A percentile compares a stretch with the other conserved stretches of the same genome.
phyloP scores from a whole-genome alignment of 2,797 vertebrate species.

The Galago senegalensis region DNA sequence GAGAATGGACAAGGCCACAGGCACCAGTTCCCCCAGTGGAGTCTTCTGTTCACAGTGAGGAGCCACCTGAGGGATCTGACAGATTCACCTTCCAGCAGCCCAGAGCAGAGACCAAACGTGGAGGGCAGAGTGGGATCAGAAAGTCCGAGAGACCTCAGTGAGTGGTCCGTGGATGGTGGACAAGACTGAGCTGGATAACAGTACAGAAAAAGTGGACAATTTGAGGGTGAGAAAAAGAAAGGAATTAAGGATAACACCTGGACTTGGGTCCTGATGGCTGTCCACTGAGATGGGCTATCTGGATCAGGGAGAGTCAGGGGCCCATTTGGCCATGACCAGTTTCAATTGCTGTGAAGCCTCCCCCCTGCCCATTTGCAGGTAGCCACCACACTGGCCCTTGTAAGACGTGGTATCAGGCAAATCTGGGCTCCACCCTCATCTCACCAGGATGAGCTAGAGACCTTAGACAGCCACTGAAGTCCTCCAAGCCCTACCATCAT shows the following conservation, averaged over 20 bases:
- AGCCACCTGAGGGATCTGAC: background rate
- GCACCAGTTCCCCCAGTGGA: no score
- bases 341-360: background rate
- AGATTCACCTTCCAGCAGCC: background rate
- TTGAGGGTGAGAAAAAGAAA: background rate
- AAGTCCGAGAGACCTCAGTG: background rate
- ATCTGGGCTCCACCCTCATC: background rate
- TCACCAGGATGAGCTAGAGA: background rate
- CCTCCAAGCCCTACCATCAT: no score
- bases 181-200: accelerated
- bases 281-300: background rate
- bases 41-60: background rate
- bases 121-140: background rate
- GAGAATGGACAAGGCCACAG: no score
- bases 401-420: background rate
- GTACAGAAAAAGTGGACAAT: background rate
- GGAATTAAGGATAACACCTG: background rate
- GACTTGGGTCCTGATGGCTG: background rate
- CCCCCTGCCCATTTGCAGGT: background rate
- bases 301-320: background rate
- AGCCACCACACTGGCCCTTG: accelerated
- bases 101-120: background rate
- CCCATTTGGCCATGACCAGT: accelerated
- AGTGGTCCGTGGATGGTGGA: background rate
- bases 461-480: background rate